phyloP scores from a whole-genome alignment of 2,113 vertebrate genomes.

The Pelobates fuscus region DNA sequence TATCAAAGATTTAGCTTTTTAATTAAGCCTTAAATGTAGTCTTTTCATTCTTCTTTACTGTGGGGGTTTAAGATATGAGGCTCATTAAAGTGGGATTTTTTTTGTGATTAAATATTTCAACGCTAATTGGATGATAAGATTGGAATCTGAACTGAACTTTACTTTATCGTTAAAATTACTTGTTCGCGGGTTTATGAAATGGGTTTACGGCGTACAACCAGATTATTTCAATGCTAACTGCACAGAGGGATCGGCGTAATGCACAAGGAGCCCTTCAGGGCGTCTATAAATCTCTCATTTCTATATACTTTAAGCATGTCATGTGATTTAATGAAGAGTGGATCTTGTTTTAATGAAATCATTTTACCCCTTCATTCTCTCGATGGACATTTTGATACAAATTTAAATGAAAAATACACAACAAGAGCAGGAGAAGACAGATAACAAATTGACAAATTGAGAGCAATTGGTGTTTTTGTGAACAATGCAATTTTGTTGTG shows the following conservation, averaged over 20 bases:
- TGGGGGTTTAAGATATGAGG: background rate
- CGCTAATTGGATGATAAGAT: slow-evolving; percentile 31
- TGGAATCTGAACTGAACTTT: slow-evolving; percentile 4
- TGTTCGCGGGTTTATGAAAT: background rate
- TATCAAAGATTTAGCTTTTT: slow-evolving; percentile 20
- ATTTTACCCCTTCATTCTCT: no score
- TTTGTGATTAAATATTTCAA: slow-evolving; percentile 29
- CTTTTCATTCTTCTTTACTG: background rate
- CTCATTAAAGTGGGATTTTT: slow-evolving; percentile 37
- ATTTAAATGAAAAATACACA: no score
- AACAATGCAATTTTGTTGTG: no score
- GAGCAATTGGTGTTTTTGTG: no score
- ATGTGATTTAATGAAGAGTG: background rate
- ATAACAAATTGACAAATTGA: no score
- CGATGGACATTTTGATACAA: no score
- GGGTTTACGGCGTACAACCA: background rate
- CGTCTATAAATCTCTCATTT: background rate
- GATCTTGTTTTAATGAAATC: no score
- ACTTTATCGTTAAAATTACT: slow-evolving; percentile 1
- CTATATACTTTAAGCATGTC: background rate
- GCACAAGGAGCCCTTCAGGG: background rate
- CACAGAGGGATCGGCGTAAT: background rate
- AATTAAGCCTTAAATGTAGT: slow-evolving; percentile 19
- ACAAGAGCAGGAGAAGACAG: no score
- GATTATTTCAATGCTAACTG: background rate